These are phyloP conservation scores for Diachrysia chrysitis DNA, from an alignment of 2,888 invertebrate species.

Conservation along the genomic window DNA sequence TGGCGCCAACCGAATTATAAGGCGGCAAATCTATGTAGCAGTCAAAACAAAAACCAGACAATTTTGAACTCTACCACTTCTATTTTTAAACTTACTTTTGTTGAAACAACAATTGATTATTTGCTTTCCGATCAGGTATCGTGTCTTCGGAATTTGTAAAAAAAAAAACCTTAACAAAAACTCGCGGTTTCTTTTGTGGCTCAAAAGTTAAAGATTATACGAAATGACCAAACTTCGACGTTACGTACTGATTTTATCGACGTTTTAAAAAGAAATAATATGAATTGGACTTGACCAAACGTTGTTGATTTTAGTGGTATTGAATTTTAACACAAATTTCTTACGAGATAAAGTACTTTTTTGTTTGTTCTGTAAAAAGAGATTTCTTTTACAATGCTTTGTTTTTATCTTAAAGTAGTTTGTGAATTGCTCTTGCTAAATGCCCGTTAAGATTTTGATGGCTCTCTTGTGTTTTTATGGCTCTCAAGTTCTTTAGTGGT, in stretches of 20 bases:
- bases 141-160: constrained; percentile 75
- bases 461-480: constrained; percentile 73
- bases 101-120: constrained; percentile 45
- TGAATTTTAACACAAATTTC: constrained; percentile 32
- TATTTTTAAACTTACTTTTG: constrained; percentile 27
- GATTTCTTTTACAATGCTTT: constrained; percentile 40
- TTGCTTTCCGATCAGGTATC: constrained; percentile 78
- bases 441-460: constrained; percentile 75
- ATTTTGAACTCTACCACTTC: constrained; percentile 65
- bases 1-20: constrained; percentile 66
- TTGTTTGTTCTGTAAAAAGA: background rate
- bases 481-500: constrained; percentile 43
- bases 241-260: constrained; percentile 81
- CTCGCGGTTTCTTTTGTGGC: constrained; percentile 82
- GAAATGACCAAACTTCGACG: constrained; percentile 79
- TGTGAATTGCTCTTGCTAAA: constrained; percentile 76
- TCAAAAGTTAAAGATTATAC: constrained; percentile 78
- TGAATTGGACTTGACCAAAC: constrained; percentile 41
- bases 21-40: constrained; percentile 59
- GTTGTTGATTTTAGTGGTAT: background rate
- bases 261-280: constrained; percentile 69
- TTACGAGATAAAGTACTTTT: constrained; percentile 22
- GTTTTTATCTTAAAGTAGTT: constrained; percentile 68
- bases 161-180: constrained; percentile 74
- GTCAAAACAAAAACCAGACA: constrained; percentile 52